Percentiles rank a stretch among this genome's conserved stretches.
phyloP scores from a whole-genome alignment of 1,140 invertebrate genomes.

The Orchesella cincta region DNA sequence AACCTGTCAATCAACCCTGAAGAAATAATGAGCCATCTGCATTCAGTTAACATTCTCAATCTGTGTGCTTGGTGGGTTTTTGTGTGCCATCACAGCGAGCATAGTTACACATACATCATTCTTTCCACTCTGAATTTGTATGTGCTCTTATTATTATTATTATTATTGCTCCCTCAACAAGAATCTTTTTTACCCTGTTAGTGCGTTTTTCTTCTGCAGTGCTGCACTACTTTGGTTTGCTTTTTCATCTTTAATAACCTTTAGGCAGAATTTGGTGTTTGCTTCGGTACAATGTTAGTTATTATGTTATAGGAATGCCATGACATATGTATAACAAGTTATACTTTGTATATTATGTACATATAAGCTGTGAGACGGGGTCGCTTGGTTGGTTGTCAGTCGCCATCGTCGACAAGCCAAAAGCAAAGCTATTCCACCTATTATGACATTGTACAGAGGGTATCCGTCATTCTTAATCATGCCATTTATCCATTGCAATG shows the following conservation, averaged over 20 bases:
- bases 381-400: background rate
- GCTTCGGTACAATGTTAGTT: background rate
- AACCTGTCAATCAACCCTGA: constrained; percentile 23
- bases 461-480: background rate
- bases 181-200: background rate
- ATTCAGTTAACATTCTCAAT: constrained; percentile 13
- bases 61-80: background rate
- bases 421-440: background rate
- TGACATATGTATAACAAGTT: too few species aligned
- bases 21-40: constrained; percentile 28
- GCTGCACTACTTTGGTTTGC: background rate
- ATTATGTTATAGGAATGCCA: too few species aligned
- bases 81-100: background rate
- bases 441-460: constrained; percentile 8
- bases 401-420: background rate
- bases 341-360: background rate
- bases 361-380: background rate
- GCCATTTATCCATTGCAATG: background rate
- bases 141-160: background rate
- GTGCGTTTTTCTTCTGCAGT: background rate
- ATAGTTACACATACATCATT: background rate
- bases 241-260: background rate
- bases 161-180: background rate
- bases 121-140: too few species aligned
- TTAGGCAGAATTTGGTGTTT: background rate